A percentile compares a stretch with the other conserved stretches of the same genome.
Evolutionary conservation across 2,113 vertebrate species (phyloP).

Genomic region (Arothron firmamentum): DNA sequence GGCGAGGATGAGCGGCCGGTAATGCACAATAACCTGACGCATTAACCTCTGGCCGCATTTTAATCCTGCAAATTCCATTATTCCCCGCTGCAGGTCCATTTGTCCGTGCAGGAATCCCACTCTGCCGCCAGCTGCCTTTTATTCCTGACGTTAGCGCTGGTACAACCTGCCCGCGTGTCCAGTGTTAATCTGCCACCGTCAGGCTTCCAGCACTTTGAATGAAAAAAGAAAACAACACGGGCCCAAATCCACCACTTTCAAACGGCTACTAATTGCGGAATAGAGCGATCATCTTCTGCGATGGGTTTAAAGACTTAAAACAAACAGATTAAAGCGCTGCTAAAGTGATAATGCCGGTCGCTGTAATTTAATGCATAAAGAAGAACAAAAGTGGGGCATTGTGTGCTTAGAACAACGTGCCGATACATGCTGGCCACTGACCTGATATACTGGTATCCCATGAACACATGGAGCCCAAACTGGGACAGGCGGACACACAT

Average conservation of each 20-base stretch:
- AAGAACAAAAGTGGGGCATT: conserved; percentile 60
- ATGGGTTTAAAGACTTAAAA: conserved; percentile 73
- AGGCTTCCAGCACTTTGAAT: conserved; percentile 68
- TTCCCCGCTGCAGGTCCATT: conserved; percentile 60
- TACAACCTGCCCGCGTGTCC: conserved; percentile 49
- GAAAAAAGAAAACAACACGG: conserved; percentile 57
- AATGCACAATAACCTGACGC: conserved; percentile 71
- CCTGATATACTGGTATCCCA: conserved; percentile 37
- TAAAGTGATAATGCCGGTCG: conserved; percentile 73
- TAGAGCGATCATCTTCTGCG: conserved; percentile 73
- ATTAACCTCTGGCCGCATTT: conserved; percentile 66
- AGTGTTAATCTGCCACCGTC: conserved; percentile 68
- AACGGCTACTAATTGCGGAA: conserved; percentile 74
- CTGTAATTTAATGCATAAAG: conserved; percentile 69
- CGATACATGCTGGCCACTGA: conserved; percentile 46
- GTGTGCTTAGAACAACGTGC: conserved; percentile 66
- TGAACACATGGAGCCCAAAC: conserved; percentile 18
- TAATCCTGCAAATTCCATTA: conserved; percentile 76
- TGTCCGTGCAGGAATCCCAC: conserved; percentile 54
- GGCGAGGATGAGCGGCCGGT: conserved; percentile 64
- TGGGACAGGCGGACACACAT: conserved; percentile 5
- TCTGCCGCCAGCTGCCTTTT: conserved; percentile 40
- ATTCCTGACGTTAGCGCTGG: conserved; percentile 35
- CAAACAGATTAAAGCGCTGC: conserved; percentile 70
- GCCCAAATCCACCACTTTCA: conserved; percentile 67